Evolutionary conservation across 1,140 invertebrate genomes (phyloP).

Genomic region (Onthophagus taurus): DNA sequence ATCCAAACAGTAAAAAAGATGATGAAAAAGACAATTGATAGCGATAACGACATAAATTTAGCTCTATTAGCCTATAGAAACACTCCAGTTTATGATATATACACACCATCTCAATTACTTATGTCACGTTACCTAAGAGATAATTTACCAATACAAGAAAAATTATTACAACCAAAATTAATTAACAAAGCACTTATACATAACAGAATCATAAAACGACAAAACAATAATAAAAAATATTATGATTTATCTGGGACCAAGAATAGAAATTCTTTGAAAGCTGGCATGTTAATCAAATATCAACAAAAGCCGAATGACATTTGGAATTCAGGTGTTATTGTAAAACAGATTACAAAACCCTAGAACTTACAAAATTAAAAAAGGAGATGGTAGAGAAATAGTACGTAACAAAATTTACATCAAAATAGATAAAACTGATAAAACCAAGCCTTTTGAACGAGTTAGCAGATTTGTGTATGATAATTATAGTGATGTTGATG

Average conservation of each 20-base stretch:
- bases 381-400: too few species aligned
- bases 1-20: constrained; percentile 7
- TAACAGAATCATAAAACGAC: too few species aligned
- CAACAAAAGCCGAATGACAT: too few species aligned
- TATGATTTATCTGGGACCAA: neutral
- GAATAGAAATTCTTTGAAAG: neutral
- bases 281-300: too few species aligned
- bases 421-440: too few species aligned
- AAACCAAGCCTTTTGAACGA: too few species aligned
- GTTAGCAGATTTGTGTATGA: too few species aligned
- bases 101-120: neutral
- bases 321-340: too few species aligned
- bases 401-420: too few species aligned
- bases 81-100: neutral
- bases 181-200: neutral
- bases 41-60: neutral
- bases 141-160: neutral
- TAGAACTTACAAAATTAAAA: too few species aligned
- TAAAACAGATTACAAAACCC: too few species aligned
- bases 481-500: too few species aligned
- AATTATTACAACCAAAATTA: neutral
- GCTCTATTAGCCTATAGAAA: neutral
- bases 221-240: neutral
- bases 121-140: neutral
- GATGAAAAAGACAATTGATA: constrained; percentile 5